These are phyloP conservation scores for Limnephilus lunatus DNA, from an alignment of 2,888 invertebrate species.

Conservation along the genomic window DNA sequence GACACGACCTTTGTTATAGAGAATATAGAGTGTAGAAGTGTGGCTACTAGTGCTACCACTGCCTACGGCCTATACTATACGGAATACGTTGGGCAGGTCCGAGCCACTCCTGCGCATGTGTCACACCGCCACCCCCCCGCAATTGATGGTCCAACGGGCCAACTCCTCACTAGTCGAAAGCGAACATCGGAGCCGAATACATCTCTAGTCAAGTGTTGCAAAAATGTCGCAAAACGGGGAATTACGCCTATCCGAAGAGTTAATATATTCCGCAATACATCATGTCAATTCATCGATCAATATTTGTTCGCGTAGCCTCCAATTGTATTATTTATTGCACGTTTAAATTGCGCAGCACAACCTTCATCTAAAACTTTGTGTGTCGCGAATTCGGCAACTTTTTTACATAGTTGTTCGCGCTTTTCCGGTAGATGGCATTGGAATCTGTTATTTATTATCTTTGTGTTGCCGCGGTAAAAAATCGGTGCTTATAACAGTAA, in stretches of 20 bases:
- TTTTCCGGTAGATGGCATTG: slow-evolving; percentile 3
- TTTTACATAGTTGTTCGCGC: slow-evolving; percentile 3
- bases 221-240: neutral
- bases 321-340: neutral
- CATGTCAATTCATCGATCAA: neutral
- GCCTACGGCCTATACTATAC: neutral
- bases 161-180: neutral
- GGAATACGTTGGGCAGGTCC: neutral
- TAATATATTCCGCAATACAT: neutral
- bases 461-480: neutral
- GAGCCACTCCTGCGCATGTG: neutral
- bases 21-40: neutral
- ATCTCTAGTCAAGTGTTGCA: neutral
- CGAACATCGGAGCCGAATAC: neutral
- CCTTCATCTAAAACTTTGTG: neutral
- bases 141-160: neutral
- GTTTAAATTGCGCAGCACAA: neutral
- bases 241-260: neutral
- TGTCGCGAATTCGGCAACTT: neutral
- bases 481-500: neutral
- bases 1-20: neutral
- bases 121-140: neutral
- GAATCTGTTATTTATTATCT: neutral
- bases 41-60: neutral
- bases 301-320: neutral